Evolutionary conservation across 2,113 vertebrate genomes (phyloP), one percentile per base, ranked within the genome.

Genomic region (Cnemophilus loriae): DNA sequence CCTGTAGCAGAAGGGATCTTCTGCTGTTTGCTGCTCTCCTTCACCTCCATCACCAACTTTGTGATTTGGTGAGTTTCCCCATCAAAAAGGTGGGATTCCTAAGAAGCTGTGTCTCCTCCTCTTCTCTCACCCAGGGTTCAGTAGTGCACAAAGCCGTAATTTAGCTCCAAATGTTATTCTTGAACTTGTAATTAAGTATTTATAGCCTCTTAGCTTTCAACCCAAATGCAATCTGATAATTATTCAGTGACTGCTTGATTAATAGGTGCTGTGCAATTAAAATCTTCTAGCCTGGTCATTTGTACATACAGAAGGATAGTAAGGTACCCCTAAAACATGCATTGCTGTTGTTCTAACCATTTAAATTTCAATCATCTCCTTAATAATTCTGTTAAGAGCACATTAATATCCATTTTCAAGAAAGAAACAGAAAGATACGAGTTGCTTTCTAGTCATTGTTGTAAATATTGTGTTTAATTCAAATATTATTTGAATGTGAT

Each of bases 141-240:
- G 1, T 41, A 53, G 37, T 78, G 39, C 4, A 2, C 39, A 64
- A 70, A 95, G 26, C 50, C 15, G 3, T 95, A 74, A 80, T 82
- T 95, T 82, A 92, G 50, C 57, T 76, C 77, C 44, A 92, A 77
- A 78, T 46, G 21, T 89, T 95, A 53, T 79, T 93, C 64, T 90
- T 73, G 77, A 94, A 67, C 50, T 90, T 57, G 35, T 90, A 89
- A 94, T 95, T 95, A 96, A 96, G 68, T 93, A 61, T 85, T 95
- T 93, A 39, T 84, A 87, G 56, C 52, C 52, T 93, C 70, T 95
- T 91, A 88, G 55, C 67, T 94, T 96, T 82, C 73, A 94, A 83
- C 32, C 14, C 6, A 13, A 56, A 94, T 78, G 52, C 89, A 93
- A 84, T 95, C 80, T 69, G 60, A 73, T 92, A 89, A 86, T 91